Conservation (phyloP, 2,888 invertebrate genomes). For the Philonicus albiceps region DNA sequence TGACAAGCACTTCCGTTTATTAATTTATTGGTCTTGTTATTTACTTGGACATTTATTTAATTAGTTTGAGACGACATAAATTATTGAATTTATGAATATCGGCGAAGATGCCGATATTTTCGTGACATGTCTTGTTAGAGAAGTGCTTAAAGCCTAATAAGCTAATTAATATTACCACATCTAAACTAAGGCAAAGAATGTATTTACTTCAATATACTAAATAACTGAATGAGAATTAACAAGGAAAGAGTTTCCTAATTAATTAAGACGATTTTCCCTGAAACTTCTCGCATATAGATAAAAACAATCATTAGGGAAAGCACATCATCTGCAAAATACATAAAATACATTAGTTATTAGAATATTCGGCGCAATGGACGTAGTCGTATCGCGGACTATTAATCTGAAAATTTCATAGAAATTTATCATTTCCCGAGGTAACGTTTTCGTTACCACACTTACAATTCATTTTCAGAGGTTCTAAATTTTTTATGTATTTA, state of each 20-base stretch:
- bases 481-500: neutral
- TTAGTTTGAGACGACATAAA: too few relatives aligned
- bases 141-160: slow-evolving; percentile 22
- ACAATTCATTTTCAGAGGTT: neutral
- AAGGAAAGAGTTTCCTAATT: slow-evolving; percentile 34
- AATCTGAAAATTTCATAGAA: slow-evolving; percentile 34
- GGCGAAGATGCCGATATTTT: too few relatives aligned
- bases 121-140: neutral
- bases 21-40: too few relatives aligned
- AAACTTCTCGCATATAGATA: slow-evolving; percentile 22
- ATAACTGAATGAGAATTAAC: neutral
- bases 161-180: slow-evolving; percentile 32
- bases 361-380: slow-evolving; percentile 36
- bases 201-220: neutral
- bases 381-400: slow-evolving; percentile 28
- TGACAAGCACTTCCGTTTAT: too few relatives aligned
- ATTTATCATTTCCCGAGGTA: slow-evolving; percentile 6
- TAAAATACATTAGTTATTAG: slow-evolving; percentile 34
- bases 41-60: too few relatives aligned
- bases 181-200: neutral
- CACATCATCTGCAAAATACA: slow-evolving; percentile 41
- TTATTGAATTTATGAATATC: too few relatives aligned
- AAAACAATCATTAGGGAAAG: slow-evolving; percentile 37
- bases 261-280: slow-evolving; percentile 35
- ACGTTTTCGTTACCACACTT: neutral